Base-by-base conservation (phyloP, 2,888 invertebrate genomes). In the Ypsolopha sequella region DNA sequence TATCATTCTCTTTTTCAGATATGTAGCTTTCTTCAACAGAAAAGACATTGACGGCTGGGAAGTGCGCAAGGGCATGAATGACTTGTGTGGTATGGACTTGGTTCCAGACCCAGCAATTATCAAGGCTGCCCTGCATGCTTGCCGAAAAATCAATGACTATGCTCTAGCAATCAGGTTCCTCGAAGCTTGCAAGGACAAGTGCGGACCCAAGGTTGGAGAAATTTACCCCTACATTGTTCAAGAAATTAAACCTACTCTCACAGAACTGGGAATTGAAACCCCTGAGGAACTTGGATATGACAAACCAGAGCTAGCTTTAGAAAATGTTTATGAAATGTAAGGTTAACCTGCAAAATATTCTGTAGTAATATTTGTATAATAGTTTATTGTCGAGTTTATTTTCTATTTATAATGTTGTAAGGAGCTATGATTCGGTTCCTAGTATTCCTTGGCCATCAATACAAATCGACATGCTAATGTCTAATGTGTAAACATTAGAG, bases 271-370 rank as follows among this genome's bases (percentile, higher is more conserved):
- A 47, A 92, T 99, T 61, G 92, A 91, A 52, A 97, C 98, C 36
- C 95, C 95, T 0, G 98, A 98, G 76, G 96, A 99, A 73, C 89
- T 99, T 66, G 98, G 98, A 55, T 98, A 96, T 68, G 98, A 98
- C 81, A 94, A 97, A 82, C 99, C 99, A 53, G 98, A 99, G 85
- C 86, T 99, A 76, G 96, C 95, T 55, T 88, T 96, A 59, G 81
- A 91, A 65, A 90, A 89, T 65, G 92, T 94, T 53, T 93, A 90
- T 68, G 91, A 94, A 54, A 89, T 92, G 65, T 88, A 89, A 80
- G 63, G 62, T 63, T 34, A 60, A 46, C 56, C 55, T 67, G 64
- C 63, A 64, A 66, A 64, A 64, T 73, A 76, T 71, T 73, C 59
- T 73, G 80, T 85, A 82, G 80, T 76, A 60, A 63, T 73, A 75